Base-by-base conservation (phyloP, 2,797 vertebrate genomes). In the Taenioides sp. region DNA sequence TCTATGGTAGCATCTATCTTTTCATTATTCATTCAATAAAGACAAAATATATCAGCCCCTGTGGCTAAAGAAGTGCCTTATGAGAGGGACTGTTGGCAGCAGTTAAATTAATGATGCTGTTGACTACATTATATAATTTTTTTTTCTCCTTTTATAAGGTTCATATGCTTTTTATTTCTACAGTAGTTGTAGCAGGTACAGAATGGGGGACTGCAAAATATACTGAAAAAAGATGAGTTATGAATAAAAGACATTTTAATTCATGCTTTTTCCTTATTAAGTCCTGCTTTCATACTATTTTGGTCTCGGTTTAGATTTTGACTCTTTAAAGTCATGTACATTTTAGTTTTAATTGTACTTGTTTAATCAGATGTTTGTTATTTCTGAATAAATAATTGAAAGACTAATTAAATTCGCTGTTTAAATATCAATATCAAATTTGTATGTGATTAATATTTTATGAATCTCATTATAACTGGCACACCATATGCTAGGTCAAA, bases 401-500 rank as follows among this genome's bases (percentile, higher is more conserved):
- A 5, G 18, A 11, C 11, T 11, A 55, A 55, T 55, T 22, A 22
- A 55, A 63, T 16, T 61, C 31, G 37, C 6, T 3, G 34, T 10
- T 37, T 37, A 63, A 31, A 28, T 40, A 63, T 37, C 28, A 62
- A 63, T 40, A 22, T n/a, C 57, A 28, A 16, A 59, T 59, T 25
- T 28, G 12, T 27, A 16, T 23, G 34, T 43, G 11, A 43, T 34
- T 40, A 14, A 22, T 37, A 63, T 22, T 63, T 12, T 12, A 63
- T 47, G 43, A 47, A 16, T 47, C 58, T 60, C 6, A 28, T 60
- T 63, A 16, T 20, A 18, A 9, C 1, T 28, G 17, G 23, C 67
- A 23, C 74, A 74, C 55, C 67, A 28, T 69, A 20, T 72, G 37
- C 64, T 43, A 20, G 23, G 64, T 77, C 75, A 60, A 80, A 74